These are phyloP conservation scores for Pseudococcus jackbeardsleyi DNA, from an alignment of 2,888 invertebrate species.

Conservation along the genomic window DNA sequence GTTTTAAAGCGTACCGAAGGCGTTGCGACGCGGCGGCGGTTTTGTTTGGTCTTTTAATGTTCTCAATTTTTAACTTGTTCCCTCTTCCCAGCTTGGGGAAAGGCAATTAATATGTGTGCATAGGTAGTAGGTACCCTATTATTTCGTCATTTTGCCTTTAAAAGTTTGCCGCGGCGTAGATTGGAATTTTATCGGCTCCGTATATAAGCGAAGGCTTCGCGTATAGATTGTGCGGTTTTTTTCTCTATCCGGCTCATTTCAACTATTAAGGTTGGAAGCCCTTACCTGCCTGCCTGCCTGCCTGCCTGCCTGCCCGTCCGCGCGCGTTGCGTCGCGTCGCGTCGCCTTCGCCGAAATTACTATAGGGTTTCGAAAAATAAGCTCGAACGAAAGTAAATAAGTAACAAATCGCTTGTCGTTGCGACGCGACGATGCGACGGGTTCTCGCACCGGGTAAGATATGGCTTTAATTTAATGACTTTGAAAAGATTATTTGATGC, in stretches of 20 bases:
- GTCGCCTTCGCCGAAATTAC: neutral
- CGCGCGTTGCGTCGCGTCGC: too few relatives aligned
- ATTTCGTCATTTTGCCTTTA: slow-evolving; percentile 24
- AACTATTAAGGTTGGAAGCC: neutral
- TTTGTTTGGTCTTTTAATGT: slow-evolving; percentile 36
- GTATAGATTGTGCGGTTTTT: neutral
- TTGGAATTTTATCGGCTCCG: slow-evolving; percentile 8
- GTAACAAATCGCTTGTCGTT: slow-evolving; percentile 2
- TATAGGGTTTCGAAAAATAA: neutral
- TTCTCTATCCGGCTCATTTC: neutral
- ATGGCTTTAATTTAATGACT: slow-evolving; percentile 4
- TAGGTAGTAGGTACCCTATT: slow-evolving; percentile 4
- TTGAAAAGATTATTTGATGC: neutral
- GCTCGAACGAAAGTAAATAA: neutral
- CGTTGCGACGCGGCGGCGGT: neutral
- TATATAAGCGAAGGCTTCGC: neutral
- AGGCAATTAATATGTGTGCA: slow-evolving; percentile 28
- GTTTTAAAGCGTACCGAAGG: neutral
- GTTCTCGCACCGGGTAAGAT: neutral
- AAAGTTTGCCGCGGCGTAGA: slow-evolving; percentile 5
- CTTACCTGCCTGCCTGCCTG: neutral
- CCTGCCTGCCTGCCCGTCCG: too few relatives aligned
- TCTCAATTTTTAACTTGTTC: slow-evolving; percentile 24
- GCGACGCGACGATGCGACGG: neutral
- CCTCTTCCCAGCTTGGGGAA: neutral